These are phyloP conservation scores for Prorops nasuta DNA, from an alignment of 1,140 invertebrate species.

Conservation along the genomic window DNA sequence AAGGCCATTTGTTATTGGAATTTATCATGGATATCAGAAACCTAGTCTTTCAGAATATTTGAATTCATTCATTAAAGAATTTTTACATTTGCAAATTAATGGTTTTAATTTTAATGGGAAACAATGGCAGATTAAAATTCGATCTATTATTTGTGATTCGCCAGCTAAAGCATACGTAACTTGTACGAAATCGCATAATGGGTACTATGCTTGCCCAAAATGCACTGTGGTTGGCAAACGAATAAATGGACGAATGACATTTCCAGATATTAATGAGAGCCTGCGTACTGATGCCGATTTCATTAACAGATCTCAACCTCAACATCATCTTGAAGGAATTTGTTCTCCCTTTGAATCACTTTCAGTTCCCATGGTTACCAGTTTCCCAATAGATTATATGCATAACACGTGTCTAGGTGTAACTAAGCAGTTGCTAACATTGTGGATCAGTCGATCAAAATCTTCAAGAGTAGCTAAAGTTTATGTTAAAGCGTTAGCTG, in stretches of 20 bases:
- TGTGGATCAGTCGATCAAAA: slow-evolving; percentile 11
- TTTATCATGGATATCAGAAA: background rate
- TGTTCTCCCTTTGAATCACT: slow-evolving; percentile 10
- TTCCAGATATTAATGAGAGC: background rate
- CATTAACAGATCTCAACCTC: background rate
- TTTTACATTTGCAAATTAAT: background rate
- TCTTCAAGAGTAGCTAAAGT: background rate
- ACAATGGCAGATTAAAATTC: background rate
- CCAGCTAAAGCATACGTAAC: background rate
- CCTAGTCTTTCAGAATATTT: background rate
- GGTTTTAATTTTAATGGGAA: background rate
- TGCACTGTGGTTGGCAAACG: background rate
- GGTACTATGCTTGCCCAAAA: background rate
- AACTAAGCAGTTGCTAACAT: slow-evolving; percentile 21
- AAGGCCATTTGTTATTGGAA: background rate
- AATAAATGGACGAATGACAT: background rate
- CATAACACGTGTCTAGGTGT: slow-evolving; percentile 29
- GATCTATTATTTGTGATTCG: slow-evolving; percentile 1
- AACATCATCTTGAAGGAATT: slow-evolving; percentile 4
- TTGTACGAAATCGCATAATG: background rate
- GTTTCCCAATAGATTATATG: slow-evolving; percentile 29
- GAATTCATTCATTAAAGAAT: background rate
- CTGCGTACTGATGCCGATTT: slow-evolving; percentile 7
- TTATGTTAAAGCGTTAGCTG: background rate
- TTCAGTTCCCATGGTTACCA: slow-evolving; percentile 16